Evolutionary conservation across 2,113 vertebrate species (phyloP).

Genomic region (Heterochromis multidens): DNA sequence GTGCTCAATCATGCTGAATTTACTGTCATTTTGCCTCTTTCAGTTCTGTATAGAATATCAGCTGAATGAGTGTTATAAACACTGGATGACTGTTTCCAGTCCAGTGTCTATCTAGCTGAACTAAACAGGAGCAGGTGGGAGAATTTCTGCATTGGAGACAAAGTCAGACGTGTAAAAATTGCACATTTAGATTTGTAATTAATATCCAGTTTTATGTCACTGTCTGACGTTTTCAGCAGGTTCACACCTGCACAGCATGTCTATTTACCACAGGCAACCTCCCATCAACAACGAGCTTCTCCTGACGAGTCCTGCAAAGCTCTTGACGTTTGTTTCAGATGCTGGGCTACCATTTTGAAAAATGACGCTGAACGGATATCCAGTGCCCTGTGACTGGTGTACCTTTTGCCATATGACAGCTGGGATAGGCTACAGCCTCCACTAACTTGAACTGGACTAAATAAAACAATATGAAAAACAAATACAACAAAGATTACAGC

Average conservation of each 20-base stretch:
- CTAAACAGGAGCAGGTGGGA: not conserved
- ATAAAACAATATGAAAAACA: not conserved
- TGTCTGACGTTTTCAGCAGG: not conserved
- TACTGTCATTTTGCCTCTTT: slow-evolving; percentile 17
- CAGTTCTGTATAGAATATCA: not conserved
- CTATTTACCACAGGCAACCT: not conserved
- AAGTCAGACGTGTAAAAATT: not conserved
- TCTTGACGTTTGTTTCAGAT: not conserved
- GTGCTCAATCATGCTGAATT: slow-evolving; percentile 57
- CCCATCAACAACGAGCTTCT: not conserved
- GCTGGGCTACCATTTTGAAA: not conserved
- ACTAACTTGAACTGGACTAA: not conserved
- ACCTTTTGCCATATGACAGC: not conserved
- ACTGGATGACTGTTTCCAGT: not conserved
- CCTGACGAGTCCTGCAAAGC: not conserved
- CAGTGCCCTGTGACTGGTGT: not conserved
- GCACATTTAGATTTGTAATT: not conserved
- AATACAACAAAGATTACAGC: not conserved
- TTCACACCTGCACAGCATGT: not conserved
- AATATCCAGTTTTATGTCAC: not conserved
- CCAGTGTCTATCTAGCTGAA: not conserved
- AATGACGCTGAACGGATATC: not conserved
- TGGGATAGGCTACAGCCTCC: not conserved
- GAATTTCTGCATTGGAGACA: not conserved
- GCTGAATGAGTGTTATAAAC: not conserved